A percentile compares a stretch with the other conserved stretches of the same genome.
Evolutionary conservation across 2,113 vertebrate species (phyloP).

Genomic region (Ameiurus melas): DNA sequence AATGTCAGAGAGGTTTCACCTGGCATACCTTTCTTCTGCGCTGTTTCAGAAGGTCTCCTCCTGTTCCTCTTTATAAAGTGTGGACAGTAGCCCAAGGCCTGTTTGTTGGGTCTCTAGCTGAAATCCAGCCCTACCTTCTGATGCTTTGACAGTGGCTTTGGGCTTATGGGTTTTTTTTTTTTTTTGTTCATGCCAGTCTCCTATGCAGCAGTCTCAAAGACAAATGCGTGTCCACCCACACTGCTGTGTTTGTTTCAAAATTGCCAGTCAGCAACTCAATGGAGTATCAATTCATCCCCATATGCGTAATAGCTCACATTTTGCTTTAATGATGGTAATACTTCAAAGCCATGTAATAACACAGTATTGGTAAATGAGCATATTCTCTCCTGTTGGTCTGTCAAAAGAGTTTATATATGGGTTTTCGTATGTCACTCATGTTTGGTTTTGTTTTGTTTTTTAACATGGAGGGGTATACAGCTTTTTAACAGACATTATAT

Average conservation of each 20-base stretch:
- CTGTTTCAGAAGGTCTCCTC: constrained; percentile 26
- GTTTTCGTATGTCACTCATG: no score
- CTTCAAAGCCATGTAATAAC: constrained; percentile 39
- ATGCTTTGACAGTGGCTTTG: constrained; percentile 44
- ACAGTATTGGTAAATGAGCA: constrained; percentile 45
- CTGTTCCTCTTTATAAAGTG: constrained; percentile 42
- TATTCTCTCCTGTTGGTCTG: constrained; percentile 40
- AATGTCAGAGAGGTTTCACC: constrained; percentile 42
- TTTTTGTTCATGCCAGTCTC: constrained; percentile 28
- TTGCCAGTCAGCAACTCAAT: constrained; percentile 34
- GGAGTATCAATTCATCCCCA: constrained; percentile 36
- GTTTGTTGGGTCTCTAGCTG: constrained; percentile 48
- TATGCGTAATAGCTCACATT: constrained; percentile 30
- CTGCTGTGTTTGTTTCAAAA: constrained; percentile 30
- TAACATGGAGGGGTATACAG: background rate
- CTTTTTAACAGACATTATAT: background rate
- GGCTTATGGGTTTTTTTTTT: constrained; percentile 15
- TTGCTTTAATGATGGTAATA: constrained; percentile 45
- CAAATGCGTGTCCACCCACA: constrained; percentile 20
- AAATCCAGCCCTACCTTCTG: constrained; percentile 41
- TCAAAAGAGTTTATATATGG: constrained; percentile 42
- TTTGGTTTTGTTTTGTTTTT: background rate
- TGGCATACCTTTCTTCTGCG: constrained; percentile 33
- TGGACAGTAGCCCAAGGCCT: constrained; percentile 48
- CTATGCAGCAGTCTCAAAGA: constrained; percentile 3